Evolutionary conservation across 2,888 invertebrate genomes (phyloP), one percentile per base, ranked within the genome.

Genomic region (Microchrysa polita): DNA sequence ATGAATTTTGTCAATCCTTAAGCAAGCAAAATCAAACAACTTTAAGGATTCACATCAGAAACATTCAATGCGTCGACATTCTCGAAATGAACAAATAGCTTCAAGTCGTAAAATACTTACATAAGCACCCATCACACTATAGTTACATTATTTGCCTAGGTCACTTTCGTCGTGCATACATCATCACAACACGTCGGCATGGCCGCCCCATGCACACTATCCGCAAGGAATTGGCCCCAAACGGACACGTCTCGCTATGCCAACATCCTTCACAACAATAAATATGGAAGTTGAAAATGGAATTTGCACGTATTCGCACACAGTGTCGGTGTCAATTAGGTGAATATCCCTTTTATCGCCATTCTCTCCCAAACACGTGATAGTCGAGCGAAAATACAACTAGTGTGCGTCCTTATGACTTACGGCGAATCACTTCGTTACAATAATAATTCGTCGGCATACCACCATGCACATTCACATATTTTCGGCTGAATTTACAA

Each of bases 281-380:
- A n/a, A n/a, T 48, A 12, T 5, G 48, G 61, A 61, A 40, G 40
- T 40, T 14, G 61, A 40, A 61, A 61, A 27, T 23, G 61, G 40
- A 61, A 40, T 16, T 23, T 40, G 23, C 40, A 61, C 40, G 61
- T 23, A 34, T 16, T 40, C 20, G n/a, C n/a, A n/a, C n/a, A n/a
- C n/a, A 16, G 16, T 40, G 61, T 18, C 18, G 34, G 16, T 23
- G 61, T 18, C 61, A 61, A 61, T 61, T 61, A 61, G 61, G 27
- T 23, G 61, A 61, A 40, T 23, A 61, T 61, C 61, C 61, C 40
- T 61, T 61, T 34, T 40, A 34, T 34, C 27, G 59, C 23, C 23
- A 23, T 23, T 59, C 23, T 5, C 27, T 7, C 23, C 48, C 16
- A n/a, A 42, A 7, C 48, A 48, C 16, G 14, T 48, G 48, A 12